Base-by-base conservation (phyloP, 2,113 vertebrate genomes). In the Misgurnus mizolepis region DNA sequence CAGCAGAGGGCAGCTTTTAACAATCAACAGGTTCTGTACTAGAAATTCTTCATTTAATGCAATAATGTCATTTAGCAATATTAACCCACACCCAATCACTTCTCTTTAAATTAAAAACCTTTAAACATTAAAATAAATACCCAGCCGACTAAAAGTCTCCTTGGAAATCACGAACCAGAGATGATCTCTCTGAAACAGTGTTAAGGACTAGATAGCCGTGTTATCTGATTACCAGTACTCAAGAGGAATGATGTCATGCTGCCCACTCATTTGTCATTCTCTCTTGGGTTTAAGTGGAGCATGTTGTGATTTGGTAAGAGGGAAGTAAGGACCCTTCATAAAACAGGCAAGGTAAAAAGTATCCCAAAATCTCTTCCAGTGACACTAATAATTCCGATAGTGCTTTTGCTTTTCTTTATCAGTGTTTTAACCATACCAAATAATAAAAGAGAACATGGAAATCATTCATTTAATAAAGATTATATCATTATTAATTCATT, bases 251-350 rank as follows among this genome's bases (percentile, higher is more conserved):
- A 60, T 2, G 64, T 68, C 22, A 50, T 39, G n/a, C 17, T 50
- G 27, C 53, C 27, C 41, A 12, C 7, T 34, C 18, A 70, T 55
- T 70, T 70, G 22, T 55, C 14, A 55, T 39, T 34, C 15, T 68
- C 4, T 41, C 60, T 10, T 49, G 65, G 18, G 45, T 55, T 41
- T 53, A 56, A 77, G 75, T 55, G 62, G 86, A 89, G 86, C 88
- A 85, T 82, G 82, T 88, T 87, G 85, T 82, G 81, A 40, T 49
- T 39, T 15, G 27, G n/a, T 3, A 77, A 17, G 55, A 70, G 22
- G 27, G 22, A 39, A 7, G 47, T 39, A 70, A 53, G 67, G 22
- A 39, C 22, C 22, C 67, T 70, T 53, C 12, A 17, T 53, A 69
- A 17, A 5, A 69, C 47, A 67, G 41, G 18, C 8, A 34, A 11